Evolutionary conservation across 2,113 vertebrate species (phyloP).

Genomic region (Pseudopodoces humilis): DNA sequence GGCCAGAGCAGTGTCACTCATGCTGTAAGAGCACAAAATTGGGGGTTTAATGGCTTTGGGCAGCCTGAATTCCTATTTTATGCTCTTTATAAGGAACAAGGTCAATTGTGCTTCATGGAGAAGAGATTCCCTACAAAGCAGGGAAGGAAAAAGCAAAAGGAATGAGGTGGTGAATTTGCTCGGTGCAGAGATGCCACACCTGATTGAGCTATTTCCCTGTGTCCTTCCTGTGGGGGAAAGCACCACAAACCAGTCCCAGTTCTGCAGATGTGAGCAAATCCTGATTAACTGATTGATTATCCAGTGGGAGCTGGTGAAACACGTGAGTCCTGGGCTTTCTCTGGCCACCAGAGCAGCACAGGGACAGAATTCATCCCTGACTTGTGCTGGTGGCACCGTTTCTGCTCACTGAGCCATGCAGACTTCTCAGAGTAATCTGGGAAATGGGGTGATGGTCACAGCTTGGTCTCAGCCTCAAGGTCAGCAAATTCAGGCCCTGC

Average conservation of each 20-base stretch:
- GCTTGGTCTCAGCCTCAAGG: neutral
- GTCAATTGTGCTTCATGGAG: neutral
- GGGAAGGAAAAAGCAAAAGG: neutral
- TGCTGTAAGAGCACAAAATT: neutral
- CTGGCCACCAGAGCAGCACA: neutral
- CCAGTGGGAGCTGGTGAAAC: neutral
- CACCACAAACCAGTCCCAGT: neutral
- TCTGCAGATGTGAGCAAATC: neutral
- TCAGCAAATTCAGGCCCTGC: neutral
- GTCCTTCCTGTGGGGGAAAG: neutral
- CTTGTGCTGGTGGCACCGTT: neutral
- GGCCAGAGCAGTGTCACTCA: neutral
- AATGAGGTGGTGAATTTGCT: neutral
- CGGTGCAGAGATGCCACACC: neutral
- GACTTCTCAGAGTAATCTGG: neutral
- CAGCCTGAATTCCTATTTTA: neutral
- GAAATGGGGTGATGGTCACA: neutral
- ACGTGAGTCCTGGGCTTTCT: neutral
- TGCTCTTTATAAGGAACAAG: neutral
- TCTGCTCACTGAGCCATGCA: neutral
- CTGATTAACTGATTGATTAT: neutral
- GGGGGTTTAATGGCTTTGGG: neutral
- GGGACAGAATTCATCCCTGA: neutral
- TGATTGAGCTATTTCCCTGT: rapidly evolving
- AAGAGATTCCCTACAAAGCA: neutral